A percentile compares a stretch with the other conserved stretches of the same genome.
Conservation (phyloP, 92 coral and sea anemone genomes). For the Umimayanthus chanpuru region DNA sequence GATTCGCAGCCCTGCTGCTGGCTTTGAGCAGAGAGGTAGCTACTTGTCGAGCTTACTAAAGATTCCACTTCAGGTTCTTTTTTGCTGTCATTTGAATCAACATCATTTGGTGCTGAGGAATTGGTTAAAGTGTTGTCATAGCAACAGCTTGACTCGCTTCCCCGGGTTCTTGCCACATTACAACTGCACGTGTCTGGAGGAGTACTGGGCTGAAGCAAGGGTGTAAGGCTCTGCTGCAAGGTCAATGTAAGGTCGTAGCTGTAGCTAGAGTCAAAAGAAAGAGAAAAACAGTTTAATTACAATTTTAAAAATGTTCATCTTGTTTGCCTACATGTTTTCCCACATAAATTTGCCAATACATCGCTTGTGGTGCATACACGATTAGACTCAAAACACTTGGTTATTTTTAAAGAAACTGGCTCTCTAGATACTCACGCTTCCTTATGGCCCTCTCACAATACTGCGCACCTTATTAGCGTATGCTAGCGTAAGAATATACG, state of each 20-base stretch:
- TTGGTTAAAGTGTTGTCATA: background rate
- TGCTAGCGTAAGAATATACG: no score
- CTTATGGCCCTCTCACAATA: no score
- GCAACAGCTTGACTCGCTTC: conserved; percentile 30
- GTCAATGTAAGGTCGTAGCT: conserved; percentile 92
- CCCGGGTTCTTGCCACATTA: conserved; percentile 43
- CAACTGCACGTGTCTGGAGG: background rate
- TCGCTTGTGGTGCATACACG: no score
- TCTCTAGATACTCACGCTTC: no score
- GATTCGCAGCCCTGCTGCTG: conserved; percentile 8
- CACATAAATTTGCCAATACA: no score
- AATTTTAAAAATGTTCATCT: background rate
- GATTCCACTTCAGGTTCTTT: background rate
- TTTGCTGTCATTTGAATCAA: background rate
- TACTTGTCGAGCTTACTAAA: conserved; percentile 17
- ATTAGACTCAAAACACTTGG: no score
- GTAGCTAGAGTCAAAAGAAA: conserved; percentile 57
- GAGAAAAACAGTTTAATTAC: background rate
- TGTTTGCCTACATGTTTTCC: background rate
- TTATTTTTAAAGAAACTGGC: no score
- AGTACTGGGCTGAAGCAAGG: conserved; percentile 46
- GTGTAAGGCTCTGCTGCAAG: conserved; percentile 86
- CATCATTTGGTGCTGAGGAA: background rate
- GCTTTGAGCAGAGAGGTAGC: conserved; percentile 19
- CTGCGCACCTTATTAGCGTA: no score